Evolutionary conservation across 2,888 invertebrate genomes (phyloP), one percentile per base, ranked within the genome.

Genomic region (Drosophila falleni): DNA sequence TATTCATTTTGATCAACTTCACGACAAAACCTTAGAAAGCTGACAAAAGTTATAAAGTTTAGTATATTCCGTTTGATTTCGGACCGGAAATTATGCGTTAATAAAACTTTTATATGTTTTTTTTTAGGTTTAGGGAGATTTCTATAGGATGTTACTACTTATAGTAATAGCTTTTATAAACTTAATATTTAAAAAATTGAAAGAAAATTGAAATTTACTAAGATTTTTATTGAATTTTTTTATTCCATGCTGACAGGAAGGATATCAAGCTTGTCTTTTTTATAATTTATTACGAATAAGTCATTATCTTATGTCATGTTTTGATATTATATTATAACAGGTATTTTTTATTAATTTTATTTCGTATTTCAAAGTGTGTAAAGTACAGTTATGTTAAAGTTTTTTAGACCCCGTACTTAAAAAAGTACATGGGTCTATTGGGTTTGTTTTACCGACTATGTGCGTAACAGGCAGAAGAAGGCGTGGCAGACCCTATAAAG

Each of bases 11-110:
- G 13, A 41, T 29, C 44, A 23, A 19, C 33, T 29, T 47, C 5
- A 16, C 47, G 19, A 39, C n/a, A 29, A 35, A 33, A 6, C 9
- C 19, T 35, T 78, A 50, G 78, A 75, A 75, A 68, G 67, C 35
- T 58, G 29, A 13, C 29, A 33, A 47, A 41, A 23, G 23, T 31
- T 23, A 29, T 49, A 6, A 47, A 49, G 33, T 56, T 54, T 16
- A 33, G 33, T 26, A 35, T 55, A 56, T 56, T 33, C 31, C 19
- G 41, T 37, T 15, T 15, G 11, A 5, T 5, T 54, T 9, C 1
- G n/a, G 4, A 23, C 16, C 58, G 58, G 58, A 58, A 47, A 35
- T 47, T 39, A 37, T 11, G 13, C 13, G 16, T 26, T 5, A n/a
- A 47, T 11, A 16, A 13, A 26, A 8, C 11, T 26, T 15, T 23